Evolutionary conservation across 1,140 invertebrate species (phyloP).

Genomic region (Drosophila burlai): DNA sequence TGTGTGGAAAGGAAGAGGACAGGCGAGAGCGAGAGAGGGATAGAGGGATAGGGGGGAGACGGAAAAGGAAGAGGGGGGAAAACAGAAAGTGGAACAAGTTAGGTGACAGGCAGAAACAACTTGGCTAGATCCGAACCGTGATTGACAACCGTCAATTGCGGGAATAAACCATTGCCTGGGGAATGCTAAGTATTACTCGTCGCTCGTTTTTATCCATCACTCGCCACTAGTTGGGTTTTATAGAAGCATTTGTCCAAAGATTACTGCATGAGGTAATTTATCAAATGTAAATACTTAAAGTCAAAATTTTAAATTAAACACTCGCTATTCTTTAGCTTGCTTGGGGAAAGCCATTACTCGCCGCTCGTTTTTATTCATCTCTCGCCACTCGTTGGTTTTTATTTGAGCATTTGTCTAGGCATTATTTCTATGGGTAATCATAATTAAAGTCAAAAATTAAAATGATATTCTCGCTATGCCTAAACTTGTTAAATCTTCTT

Average conservation of each 20-base stretch:
- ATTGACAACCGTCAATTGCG: slow-evolving; percentile 46
- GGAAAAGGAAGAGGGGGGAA: not conserved
- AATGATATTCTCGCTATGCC: not conserved
- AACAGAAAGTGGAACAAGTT: slow-evolving; percentile 38
- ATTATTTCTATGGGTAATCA: not conserved
- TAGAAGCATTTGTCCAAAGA: not conserved
- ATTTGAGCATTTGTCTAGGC: too few relatives aligned
- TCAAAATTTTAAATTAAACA: not conserved
- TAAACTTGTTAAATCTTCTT: not conserved
- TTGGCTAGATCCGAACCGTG: slow-evolving; percentile 33
- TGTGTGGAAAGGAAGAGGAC: slow-evolving; percentile 28
- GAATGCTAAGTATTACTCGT: slow-evolving; percentile 21
- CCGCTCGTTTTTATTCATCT: not conserved
- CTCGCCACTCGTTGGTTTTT: not conserved
- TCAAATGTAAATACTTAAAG: not conserved
- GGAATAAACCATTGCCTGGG: slow-evolving; percentile 32
- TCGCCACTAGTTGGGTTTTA: slow-evolving; percentile 2
- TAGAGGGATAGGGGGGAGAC: not conserved
- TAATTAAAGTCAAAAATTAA: not conserved
- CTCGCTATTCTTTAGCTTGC: too few relatives aligned
- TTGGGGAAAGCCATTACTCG: too few relatives aligned
- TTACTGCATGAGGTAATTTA: not conserved
- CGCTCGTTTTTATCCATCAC: not conserved
- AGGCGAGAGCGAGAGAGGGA: not conserved
- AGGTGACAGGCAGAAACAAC: slow-evolving; percentile 35